phyloP scores from a whole-genome alignment of 2,888 invertebrate genomes.

The Sesamia inferens region DNA sequence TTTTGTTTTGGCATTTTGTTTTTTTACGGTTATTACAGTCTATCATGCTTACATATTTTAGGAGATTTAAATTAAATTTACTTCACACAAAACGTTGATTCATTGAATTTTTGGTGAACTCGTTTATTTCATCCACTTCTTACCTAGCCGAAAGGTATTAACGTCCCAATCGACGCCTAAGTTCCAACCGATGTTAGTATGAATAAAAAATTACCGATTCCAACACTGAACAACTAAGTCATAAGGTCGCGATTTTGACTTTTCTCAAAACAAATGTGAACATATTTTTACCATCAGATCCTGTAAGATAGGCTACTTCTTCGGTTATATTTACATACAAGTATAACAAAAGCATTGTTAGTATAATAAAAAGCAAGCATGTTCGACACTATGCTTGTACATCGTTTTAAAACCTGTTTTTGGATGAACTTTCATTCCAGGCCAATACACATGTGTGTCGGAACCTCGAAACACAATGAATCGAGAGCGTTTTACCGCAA shows the following conservation, averaged over 20 bases:
- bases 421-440: slow-evolving; percentile 45
- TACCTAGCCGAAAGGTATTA: slow-evolving; percentile 57
- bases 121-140: slow-evolving; percentile 48
- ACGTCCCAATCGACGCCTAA: slow-evolving; percentile 39
- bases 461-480: slow-evolving; percentile 45
- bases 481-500: slow-evolving; percentile 33
- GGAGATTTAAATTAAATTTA: slow-evolving; percentile 38
- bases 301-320: slow-evolving; percentile 27
- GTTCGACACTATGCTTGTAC: slow-evolving; percentile 12
- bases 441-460: slow-evolving; percentile 54
- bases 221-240: slow-evolving; percentile 43
- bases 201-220: slow-evolving; percentile 58
- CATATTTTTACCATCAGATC: slow-evolving; percentile 48
- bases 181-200: slow-evolving; percentile 53
- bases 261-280: slow-evolving; percentile 35
- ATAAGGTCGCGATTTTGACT: slow-evolving; percentile 56
- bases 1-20: neutral
- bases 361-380: no score
- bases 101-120: slow-evolving; percentile 26
- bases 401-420: slow-evolving; percentile 48
- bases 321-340: slow-evolving; percentile 44
- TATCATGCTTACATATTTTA: slow-evolving; percentile 27
- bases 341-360: slow-evolving; percentile 28
- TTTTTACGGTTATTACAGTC: neutral
- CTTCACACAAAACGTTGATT: slow-evolving; percentile 1